phyloP scores from a whole-genome alignment of 2,888 invertebrate genomes.

The Hirtodrosophila histrioides region DNA sequence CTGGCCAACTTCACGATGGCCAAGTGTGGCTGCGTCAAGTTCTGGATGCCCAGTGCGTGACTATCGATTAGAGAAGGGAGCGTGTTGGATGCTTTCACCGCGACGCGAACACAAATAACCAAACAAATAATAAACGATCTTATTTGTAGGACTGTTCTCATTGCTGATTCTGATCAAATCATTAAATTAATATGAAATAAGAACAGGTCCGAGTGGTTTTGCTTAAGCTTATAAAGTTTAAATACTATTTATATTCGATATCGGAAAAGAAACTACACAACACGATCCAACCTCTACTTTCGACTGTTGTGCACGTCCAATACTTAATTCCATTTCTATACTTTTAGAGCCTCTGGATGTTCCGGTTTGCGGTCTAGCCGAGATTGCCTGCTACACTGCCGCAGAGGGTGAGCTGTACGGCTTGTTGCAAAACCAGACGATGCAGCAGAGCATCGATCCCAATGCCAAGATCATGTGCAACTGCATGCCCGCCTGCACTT shows the following conservation, averaged over 20 bases:
- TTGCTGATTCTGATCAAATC: no score
- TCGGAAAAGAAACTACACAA: no score
- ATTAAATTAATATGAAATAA: no score
- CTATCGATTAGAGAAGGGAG: neutral
- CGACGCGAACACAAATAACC: no score
- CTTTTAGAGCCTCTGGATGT: slow-evolving; percentile 78
- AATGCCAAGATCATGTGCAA: slow-evolving; percentile 74
- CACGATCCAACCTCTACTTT: no score
- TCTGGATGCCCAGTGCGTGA: slow-evolving; percentile 87
- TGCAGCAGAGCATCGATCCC: slow-evolving; percentile 61
- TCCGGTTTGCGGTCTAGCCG: slow-evolving; percentile 81
- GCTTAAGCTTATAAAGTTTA: no score
- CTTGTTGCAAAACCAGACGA: slow-evolving; percentile 78
- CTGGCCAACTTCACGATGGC: slow-evolving; percentile 88
- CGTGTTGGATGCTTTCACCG: no score
- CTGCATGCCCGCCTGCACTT: slow-evolving; percentile 83
- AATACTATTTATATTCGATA: no score
- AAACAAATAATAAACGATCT: no score
- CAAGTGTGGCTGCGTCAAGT: slow-evolving; percentile 88
- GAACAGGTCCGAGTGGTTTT: no score
- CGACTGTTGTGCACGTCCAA: no score
- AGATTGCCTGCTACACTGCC: slow-evolving; percentile 80
- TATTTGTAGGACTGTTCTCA: no score
- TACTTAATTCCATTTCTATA: neutral
- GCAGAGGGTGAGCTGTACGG: slow-evolving; percentile 78